Base-by-base conservation (phyloP, 2,797 vertebrate species). In the Amblyraja radiata region DNA sequence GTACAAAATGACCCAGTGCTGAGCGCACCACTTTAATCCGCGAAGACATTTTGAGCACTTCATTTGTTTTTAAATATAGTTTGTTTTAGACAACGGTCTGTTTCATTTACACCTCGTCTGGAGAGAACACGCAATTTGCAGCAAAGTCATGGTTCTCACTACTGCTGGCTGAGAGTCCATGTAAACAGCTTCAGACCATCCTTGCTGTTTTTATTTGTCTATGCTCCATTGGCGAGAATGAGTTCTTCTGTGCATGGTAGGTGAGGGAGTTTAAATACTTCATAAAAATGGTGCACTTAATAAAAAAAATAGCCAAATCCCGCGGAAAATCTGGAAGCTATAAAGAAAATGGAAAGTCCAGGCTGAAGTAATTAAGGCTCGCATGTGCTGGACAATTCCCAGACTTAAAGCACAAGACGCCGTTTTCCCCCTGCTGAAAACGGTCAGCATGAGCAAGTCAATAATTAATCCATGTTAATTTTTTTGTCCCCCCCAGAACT, bases 401-500 rank as follows among this genome's bases (percentile, higher is more conserved):
- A 76, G 79, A 9, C 18, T 18, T 23, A 80, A 23, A 80, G 36
- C 21, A 58, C 54, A n/a, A n/a, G 83, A n/a, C 16, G n/a, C 0
- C 5, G 46, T 58, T 2, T 84, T 61, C 28, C 54, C 18, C 78
- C 81, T 13, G 46, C 36, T 36, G 28, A 8, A 32, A 61, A 13
- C 1, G 54, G 11, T 4, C 23, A 58, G 46, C 28, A 0, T 32
- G 58, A 16, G 46, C 46, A n/a, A 13, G 58, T 32, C 28, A 65
- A 13, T 61, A 18, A 23, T 54, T 9, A n/a, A 63, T 63, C 13
- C 28, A n/a, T 0, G 3, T 63, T 14, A 86, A 13, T 86, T 76
- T 68, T 78, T 96, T 95, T 95, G 93, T 54, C 65, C 65, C 65
- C 65, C 13, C 65, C 93, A 99, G 99, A 97, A 86, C 98, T 98